Conservation (phyloP, 35 echinoderm and acorn worm genomes). For the Eucidaris tribuloides region DNA sequence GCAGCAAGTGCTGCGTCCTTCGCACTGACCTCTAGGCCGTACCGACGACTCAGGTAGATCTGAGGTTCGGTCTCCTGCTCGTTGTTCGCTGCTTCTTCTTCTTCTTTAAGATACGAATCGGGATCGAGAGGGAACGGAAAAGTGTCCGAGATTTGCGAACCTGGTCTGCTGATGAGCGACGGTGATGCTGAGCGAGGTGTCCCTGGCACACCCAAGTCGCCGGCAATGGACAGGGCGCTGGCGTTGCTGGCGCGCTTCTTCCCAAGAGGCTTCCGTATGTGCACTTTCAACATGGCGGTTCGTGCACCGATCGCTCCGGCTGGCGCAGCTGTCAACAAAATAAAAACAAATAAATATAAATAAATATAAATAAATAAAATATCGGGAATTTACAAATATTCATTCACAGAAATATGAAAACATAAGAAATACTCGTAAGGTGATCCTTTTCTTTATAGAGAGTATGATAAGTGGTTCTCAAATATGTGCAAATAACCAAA, state of each 20-base stretch:
- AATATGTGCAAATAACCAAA: too few species aligned
- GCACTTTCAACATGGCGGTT: constrained; percentile 37
- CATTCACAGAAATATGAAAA: too few species aligned
- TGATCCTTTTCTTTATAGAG: too few species aligned
- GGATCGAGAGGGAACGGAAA: background rate
- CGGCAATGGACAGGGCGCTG: background rate
- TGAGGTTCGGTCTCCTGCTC: constrained; percentile 28
- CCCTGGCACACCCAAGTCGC: background rate
- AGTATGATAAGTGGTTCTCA: too few species aligned
- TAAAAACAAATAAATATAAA: background rate
- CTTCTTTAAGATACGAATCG: background rate
- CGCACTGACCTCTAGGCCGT: constrained; percentile 63
- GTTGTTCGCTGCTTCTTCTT: constrained; percentile 8
- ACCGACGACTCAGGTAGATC: constrained; percentile 58
- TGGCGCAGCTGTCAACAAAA: background rate
- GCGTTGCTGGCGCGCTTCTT: constrained; percentile 24
- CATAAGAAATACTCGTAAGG: too few species aligned
- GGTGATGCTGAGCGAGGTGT: constrained; percentile 8
- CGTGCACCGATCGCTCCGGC: constrained; percentile 32
- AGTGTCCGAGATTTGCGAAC: background rate
- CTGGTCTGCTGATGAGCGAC: background rate
- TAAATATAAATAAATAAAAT: too few species aligned
- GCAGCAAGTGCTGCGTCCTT: constrained; percentile 75
- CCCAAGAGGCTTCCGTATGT: background rate
- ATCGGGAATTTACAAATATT: too few species aligned